phyloP scores from a whole-genome alignment of 2,888 invertebrate species.

The Philereme vetulata region DNA sequence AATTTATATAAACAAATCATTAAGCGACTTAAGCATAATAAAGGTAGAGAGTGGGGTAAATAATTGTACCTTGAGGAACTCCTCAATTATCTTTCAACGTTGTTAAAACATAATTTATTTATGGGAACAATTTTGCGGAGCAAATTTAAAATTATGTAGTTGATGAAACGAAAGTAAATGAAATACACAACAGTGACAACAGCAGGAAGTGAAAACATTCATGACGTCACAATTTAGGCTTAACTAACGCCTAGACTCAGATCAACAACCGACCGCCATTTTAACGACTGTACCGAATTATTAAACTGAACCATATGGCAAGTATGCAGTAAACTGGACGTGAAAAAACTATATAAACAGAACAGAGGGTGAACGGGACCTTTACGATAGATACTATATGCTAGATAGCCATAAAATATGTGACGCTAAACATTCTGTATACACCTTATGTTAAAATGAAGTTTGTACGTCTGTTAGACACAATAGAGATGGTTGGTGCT shows the following conservation, averaged over 20 bases:
- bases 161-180: too few species aligned
- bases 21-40: too few species aligned
- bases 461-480: too few species aligned
- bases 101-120: too few species aligned
- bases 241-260: conserved; percentile 37
- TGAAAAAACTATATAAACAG: conserved; percentile 31
- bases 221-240: conserved; percentile 13
- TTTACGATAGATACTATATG: conserved; percentile 12
- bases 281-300: conserved; percentile 44
- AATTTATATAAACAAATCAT: too few species aligned
- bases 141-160: too few species aligned
- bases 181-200: background rate
- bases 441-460: too few species aligned
- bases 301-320: conserved; percentile 42
- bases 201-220: background rate
- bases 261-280: conserved; percentile 53
- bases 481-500: too few species aligned
- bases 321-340: conserved; percentile 30
- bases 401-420: conserved; percentile 21
- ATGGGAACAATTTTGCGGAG: too few species aligned
- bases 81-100: too few species aligned
- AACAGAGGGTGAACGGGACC: conserved; percentile 19
- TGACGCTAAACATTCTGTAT: background rate
- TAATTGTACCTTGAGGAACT: too few species aligned
- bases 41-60: too few species aligned